Evolutionary conservation across 2,888 invertebrate genomes (phyloP), one percentile per base, ranked within the genome.

Genomic region (Drosophila sordidula): DNA sequence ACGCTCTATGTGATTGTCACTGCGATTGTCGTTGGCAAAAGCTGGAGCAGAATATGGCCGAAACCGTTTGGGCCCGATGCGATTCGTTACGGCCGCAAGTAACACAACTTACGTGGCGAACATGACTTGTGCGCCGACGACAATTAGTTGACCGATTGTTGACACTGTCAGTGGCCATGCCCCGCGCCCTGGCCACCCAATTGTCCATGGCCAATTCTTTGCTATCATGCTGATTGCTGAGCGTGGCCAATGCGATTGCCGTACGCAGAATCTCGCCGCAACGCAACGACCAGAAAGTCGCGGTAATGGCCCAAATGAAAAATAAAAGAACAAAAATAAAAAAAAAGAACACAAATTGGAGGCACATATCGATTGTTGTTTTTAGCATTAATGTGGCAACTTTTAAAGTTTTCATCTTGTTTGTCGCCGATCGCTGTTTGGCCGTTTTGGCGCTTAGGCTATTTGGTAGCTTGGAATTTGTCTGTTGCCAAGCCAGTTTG

Each of bases 121-220:
- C 58, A 70, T 55, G 70, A 29, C 29, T 29, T 29, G 29, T 29
- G 9, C 29, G 29, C 29, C 9, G 29, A 58, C 67, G 75, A 75
- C 87, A 87, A 82, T 82, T 84, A 81, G 87, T 70, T 87, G 79
- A 42, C 68, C 69, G 54, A 69, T 78, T 69, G 78, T 76, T 76
- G 74, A 72, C 69, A 69, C 59, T 46, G 25, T 32, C 22, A 5
- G 9, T 12, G 11, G 5, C 12, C 29, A 29, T 2, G 0, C 22
- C 4, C 36, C 38, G 4, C 70, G 56, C 55, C 61, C 52, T 56
- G 51, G 56, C 50, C 50, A 55, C 59, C 73, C 69, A 78, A 87
- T 78, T 85, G 85, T 81, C 65, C 72, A 67, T 70, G 73, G 32
- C 44, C 46, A 50, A 62, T 51, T 26, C 42, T 52, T n/a, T 29